Base-by-base conservation (phyloP, 2,797 vertebrate species). In the Anolis apletophallus region DNA sequence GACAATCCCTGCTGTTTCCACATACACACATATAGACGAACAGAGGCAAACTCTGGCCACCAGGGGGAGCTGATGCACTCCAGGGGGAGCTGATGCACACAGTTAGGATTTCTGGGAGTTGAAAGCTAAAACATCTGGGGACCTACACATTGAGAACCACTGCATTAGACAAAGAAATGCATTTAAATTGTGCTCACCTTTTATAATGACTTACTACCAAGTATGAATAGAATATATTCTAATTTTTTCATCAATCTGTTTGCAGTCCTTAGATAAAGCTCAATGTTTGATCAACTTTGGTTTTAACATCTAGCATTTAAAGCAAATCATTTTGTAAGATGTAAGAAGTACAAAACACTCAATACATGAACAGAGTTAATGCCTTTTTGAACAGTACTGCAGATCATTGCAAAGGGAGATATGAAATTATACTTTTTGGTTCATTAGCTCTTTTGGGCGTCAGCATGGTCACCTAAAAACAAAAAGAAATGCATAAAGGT, bases 391-490 rank as follows among this genome's bases (percentile, higher is more conserved):
- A 64, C 46, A 75, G 81, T 1, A 59, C 69, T 76, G 64, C 29
- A 50, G 2, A 7, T 0, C 29, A 17, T 3, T 4, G 0, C 7
- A 10, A 54, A 81, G 75, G 9, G 29, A 0, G 6, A 57, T 2
- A 6, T 4, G 88, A 85, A 82, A 69, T 82, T 7, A n/a, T 0
- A 0, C 1, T 59, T 86, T 21, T 89, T 73, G 84, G 80, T 36
- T 50, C 71, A 64, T 75, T 55, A 82, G 85, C 0, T 83, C 83
- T 86, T 79, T 9, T n/a, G 4, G 3, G 84, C 74, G 6, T 14
- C 34, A 88, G 64, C 0, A 0, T 0, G 1, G 36, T 93, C 90
- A 90, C 87, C 94, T 95, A 86, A 89, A 89, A 64, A 69, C 13
- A 64, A 4, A 78, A 80, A 83, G 72, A 88, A 21, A 23, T 17